Base-by-base conservation (phyloP, 2,797 vertebrate species). In the Calcarius lapponicus region DNA sequence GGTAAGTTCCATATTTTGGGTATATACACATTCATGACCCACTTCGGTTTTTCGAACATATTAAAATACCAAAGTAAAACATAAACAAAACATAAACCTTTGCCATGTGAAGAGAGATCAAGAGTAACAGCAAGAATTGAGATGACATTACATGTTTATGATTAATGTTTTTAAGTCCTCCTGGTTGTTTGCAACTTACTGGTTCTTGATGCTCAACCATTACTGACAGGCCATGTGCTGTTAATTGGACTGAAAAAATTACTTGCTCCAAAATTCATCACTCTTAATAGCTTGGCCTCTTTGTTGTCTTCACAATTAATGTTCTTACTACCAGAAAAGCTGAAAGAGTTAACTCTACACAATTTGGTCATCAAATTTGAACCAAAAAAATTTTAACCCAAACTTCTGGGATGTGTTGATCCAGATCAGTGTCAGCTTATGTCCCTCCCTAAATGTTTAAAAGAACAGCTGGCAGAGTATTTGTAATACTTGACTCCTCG, bases 161-260 rank as follows among this genome's bases (percentile, higher is more conserved):
- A 93, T 56, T 29, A 85, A 50, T 24, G 17, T 81, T 92, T 62
- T 76, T 24, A 92, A 60, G 34, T 79, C 48, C 48, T 38, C 29
- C 57, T 66, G 42, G 42, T 40, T 89, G 31, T 69, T 94, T 94
- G 43, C 56, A 78, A 56, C 3, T 9, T 54, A 45, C 34, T 78
- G 53, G 36, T 53, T 85, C 79, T 79, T 88, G 51, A 93, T 73
- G 34, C 38, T 74, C 79, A 73, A 82, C 71, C 21, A 58, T 31
- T 70, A 79, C 57, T 92, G 86, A 85, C 56, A 64, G 67, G 45
- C 48, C 72, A 53, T 47, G 40, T 36, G 47, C 28, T 71, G 48
- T 73, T 96, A 96, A 91, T 40, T 43, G 74, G 76, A 70, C 79
- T 56, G 79, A 92, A 96, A 94, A 86, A 78, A 73, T 32, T 4